Evolutionary conservation across 1,140 invertebrate species (phyloP), one percentile per base, ranked within the genome.

Genomic region (Cotesia chilonis): DNA sequence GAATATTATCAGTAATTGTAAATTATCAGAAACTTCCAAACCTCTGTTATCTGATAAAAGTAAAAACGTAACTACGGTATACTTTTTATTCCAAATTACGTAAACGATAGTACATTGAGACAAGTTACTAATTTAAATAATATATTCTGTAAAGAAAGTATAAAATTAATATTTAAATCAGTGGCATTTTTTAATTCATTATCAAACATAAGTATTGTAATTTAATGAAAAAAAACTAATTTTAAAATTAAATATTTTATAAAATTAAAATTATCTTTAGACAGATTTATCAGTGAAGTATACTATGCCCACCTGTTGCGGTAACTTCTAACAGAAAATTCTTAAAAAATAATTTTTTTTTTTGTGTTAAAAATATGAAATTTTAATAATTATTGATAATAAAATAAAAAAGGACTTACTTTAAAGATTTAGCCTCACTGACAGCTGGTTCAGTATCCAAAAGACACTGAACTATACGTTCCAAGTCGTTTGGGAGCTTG

Each of bases 81-180:
- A 14, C n/a, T 55, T 55, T 55, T 14, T 55, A 5, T 0, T 55
- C n/a, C 5, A n/a, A 55, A 17, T 55, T 55, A 55, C 12, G 12
- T 55, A 55, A 55, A 55, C n/a, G 5, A 55, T 14, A 5, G 17
- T 63, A 51, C 41, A 14, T 71, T 55, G 41, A 1, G 10, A 28
- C 5, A n/a, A 47, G 66, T 72, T 38, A 65, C 17, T 37, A 71
- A 47, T 47, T 47, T 2, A 35, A 61, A 70, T 28, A 17, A 70
- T 61, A 20, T 63, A 38, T 63, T 38, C 60, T 70, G 6, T 36
- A 54, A 64, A 61, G 20, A 64, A 70, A 70, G 60, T 6, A 36
- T 41, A 52, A 36, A 54, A 60, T 70, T 64, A 47, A 35, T n/a
- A 64, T 38, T 9, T 41, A 5, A n/a, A 64, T 38, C 28, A 35